A percentile compares a stretch with the other conserved stretches of the same genome.
Conservation (phyloP, 2,888 invertebrate genomes). For the Conchocele bisecta region DNA sequence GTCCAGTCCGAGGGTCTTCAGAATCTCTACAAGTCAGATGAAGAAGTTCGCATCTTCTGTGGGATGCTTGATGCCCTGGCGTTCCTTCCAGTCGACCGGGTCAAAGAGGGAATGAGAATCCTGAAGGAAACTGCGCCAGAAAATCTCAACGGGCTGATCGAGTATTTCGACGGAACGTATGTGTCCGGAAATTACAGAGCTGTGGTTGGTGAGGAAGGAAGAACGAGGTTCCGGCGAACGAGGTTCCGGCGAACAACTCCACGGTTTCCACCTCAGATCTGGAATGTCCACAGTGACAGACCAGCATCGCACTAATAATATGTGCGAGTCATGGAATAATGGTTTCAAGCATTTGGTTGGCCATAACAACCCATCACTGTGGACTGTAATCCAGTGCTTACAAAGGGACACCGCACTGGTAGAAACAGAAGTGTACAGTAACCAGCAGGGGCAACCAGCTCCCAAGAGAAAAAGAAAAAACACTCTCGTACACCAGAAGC, state of each 20-base stretch:
- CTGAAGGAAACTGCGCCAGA: conserved; percentile 6
- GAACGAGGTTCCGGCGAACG: no score
- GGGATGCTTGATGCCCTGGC: conserved; percentile 33
- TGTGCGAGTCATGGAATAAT: conserved; percentile 41
- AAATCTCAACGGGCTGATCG: not conserved
- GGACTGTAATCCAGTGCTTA: conserved; percentile 14
- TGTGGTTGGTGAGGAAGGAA: conserved; percentile 1
- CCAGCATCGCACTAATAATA: conserved; percentile 28
- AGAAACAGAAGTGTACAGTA: conserved; percentile 5
- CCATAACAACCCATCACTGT: conserved; percentile 32
- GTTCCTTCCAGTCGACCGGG: conserved; percentile 26
- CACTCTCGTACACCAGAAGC: conserved; percentile 7
- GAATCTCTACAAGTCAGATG: conserved; percentile 2
- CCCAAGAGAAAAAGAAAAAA: conserved; percentile 5
- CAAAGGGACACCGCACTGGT: conserved; percentile 32
- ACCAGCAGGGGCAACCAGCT: conserved; percentile 9
- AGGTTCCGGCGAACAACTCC: conserved; percentile 16
- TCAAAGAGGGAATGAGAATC: conserved; percentile 15
- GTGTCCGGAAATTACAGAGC: conserved; percentile 12
- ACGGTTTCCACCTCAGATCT: conserved; percentile 15
- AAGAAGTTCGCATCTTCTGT: conserved; percentile 8
- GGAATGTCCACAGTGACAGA: conserved; percentile 37
- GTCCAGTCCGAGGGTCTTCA: conserved; percentile 13
- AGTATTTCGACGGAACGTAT: conserved; percentile 30
- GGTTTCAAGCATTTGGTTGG: conserved; percentile 30